Conservation (phyloP, 1,140 invertebrate species). For the Magallana angulata region DNA sequence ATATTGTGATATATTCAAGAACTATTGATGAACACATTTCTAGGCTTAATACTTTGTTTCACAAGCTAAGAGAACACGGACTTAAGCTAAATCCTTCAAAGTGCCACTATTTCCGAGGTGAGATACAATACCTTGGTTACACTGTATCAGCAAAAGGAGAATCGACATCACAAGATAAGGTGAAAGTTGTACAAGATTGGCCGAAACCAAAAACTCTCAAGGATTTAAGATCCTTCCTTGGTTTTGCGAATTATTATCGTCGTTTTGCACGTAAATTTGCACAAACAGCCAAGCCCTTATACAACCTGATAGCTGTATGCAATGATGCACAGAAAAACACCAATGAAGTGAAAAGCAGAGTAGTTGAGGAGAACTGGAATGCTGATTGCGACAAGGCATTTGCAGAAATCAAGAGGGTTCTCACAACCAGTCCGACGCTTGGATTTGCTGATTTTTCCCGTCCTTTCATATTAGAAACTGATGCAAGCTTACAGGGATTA, state of each 20-base stretch:
- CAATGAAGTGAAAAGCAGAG: not conserved
- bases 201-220: constrained; percentile 69
- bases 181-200: constrained; percentile 67
- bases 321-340: not conserved
- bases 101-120: constrained; percentile 62
- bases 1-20: constrained; percentile 53
- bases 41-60: constrained; percentile 66
- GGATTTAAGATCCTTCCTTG: constrained; percentile 71
- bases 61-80: constrained; percentile 57
- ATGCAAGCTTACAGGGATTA: constrained; percentile 62
- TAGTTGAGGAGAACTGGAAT: constrained; percentile 26
- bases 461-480: constrained; percentile 59
- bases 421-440: constrained; percentile 59
- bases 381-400: constrained; percentile 20
- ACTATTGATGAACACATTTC: constrained; percentile 58
- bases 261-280: constrained; percentile 63
- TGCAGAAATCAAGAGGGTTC: constrained; percentile 51
- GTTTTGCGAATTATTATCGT: constrained; percentile 67
- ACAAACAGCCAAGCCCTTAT: constrained; percentile 46
- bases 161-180: constrained; percentile 69
- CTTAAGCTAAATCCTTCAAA: constrained; percentile 71
- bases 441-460: constrained; percentile 56
- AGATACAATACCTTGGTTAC: constrained; percentile 70
- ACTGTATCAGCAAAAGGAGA: constrained; percentile 65
- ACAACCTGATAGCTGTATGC: constrained; percentile 36